A percentile compares a stretch with the other conserved stretches of the same genome.
These are phyloP conservation scores for Epinotia demarniana DNA, from an alignment of 2,888 invertebrate species.

Conservation along the genomic window DNA sequence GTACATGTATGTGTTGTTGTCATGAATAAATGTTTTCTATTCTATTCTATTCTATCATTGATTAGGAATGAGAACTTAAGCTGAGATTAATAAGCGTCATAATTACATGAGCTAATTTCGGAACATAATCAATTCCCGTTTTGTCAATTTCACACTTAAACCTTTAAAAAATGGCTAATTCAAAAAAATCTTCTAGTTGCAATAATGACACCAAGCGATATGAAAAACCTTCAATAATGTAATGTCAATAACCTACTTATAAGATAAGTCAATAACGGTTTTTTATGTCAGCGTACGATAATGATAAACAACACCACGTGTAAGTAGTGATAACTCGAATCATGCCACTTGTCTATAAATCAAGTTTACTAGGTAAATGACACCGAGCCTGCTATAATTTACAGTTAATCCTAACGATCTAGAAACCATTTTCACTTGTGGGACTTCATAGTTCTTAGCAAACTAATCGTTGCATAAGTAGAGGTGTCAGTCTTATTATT, in stretches of 20 bases:
- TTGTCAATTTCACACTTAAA: too few species aligned
- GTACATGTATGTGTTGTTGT: too few species aligned
- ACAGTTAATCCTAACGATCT: conserved; percentile 8
- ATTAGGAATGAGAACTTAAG: too few species aligned
- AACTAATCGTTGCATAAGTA: background rate
- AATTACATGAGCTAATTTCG: too few species aligned
- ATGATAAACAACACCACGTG: conserved; percentile 38
- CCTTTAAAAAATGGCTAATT: background rate
- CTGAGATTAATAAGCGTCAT: too few species aligned
- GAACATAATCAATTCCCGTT: too few species aligned
- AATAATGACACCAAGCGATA: background rate
- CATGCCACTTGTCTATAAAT: conserved; percentile 23
- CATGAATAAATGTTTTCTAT: too few species aligned
- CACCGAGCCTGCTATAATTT: background rate
- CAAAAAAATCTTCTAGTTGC: too few species aligned
- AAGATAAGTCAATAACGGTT: conserved; percentile 36
- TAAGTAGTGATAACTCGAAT: conserved; percentile 18
- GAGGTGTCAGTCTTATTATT: background rate
- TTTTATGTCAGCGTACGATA: conserved; percentile 34
- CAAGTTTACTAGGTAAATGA: conserved; percentile 21
- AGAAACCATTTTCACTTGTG: background rate
- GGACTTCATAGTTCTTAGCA: background rate
- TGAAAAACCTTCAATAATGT: conserved; percentile 11
- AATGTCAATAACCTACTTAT: conserved; percentile 34
- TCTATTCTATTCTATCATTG: too few species aligned